Evolutionary conservation across 2,113 vertebrate genomes (phyloP).

Genomic region (Nothobranchius furzeri): DNA sequence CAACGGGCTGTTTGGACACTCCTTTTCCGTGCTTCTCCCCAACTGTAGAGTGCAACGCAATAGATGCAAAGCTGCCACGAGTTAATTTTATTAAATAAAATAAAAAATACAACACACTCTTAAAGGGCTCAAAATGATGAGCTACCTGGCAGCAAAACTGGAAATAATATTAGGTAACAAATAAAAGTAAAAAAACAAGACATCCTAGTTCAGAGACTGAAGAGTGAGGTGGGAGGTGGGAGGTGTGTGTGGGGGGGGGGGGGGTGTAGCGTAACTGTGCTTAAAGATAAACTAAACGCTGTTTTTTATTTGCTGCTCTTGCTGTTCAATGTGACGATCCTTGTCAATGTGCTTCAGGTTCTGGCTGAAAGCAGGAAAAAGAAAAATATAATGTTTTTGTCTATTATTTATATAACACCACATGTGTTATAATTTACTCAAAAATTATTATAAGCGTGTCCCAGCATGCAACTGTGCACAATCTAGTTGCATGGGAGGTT

Average conservation of each 20-base stretch:
- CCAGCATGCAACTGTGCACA: constrained; percentile 6
- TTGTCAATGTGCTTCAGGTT: not conserved
- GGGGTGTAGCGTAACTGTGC: not conserved
- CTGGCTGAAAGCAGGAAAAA: not conserved
- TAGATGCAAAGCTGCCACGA: constrained; percentile 29
- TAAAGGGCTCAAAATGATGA: constrained; percentile 48
- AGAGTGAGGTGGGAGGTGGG: constrained; percentile 4
- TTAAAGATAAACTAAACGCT: constrained; percentile 33
- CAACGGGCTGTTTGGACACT: constrained; percentile 79
- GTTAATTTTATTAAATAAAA: constrained; percentile 14
- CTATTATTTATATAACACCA: not conserved
- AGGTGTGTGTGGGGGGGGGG: constrained; percentile 5
- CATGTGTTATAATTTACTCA: not conserved
- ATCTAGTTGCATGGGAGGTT: not conserved
- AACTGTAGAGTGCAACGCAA: constrained; percentile 71
- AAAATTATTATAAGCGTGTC: not conserved
- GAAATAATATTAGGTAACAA: no score
- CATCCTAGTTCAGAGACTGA: no score
- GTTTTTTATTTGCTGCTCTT: not conserved
- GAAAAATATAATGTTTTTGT: not conserved
- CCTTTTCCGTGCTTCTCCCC: constrained; percentile 80
- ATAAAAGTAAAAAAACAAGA: no score
- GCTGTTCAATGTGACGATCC: constrained; percentile 2
- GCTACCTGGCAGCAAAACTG: constrained; percentile 1
- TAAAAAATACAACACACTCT: not conserved